Base-by-base conservation (phyloP, 1,140 invertebrate genomes). In the Eulimnadia texana region DNA sequence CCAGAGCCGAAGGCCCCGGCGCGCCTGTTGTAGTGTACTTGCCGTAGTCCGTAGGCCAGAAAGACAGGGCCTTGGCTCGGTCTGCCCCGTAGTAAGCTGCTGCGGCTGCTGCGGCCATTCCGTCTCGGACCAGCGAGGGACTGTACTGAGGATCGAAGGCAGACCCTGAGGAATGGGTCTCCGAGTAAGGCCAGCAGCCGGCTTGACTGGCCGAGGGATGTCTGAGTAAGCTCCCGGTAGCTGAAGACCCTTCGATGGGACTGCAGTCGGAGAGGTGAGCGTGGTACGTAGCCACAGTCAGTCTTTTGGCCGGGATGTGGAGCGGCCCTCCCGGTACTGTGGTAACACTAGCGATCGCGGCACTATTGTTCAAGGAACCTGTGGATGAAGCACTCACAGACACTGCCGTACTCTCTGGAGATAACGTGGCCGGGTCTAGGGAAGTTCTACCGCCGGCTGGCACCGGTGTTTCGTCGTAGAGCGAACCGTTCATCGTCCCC, bases 261-360 rank as follows among this genome's bases (percentile, higher is more conserved):
- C 82, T 80, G 56, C 74, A 73, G 29, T 67, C 65, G 13, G 64
- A 66, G 29, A 71, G 68, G 66, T 65, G 49, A 11, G 71, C 11
- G 79, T 75, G 60, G 19, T 51, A 61, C 60, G 60, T 61, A 19
- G 25, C 60, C 50, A 54, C 60, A 20, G 71, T 67, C 63, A 83
- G 72, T 64, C 87, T 76, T 71, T 89, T 89, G 65, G 86, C 86
- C 23, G 87, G 87, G 73, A 90, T 89, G 74, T 90, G 87, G 1
- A 89, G 75, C 3, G 87, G 85, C 13, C 82, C 81, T 42, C 33
- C 33, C 6, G 33, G 33, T 16, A 57, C 65, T 74, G 69, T 65
- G 53, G 22, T n/a, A n/a, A n/a, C 24, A 57, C 52, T 25, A 49
- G 13, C 29, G 63, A 23, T 49, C 19, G 19, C 47, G 61, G 57